Percentiles rank a stretch among this genome's conserved stretches.
These are phyloP conservation scores for Centropristis striata DNA, from an alignment of 2,113 vertebrate species.

Conservation along the genomic window DNA sequence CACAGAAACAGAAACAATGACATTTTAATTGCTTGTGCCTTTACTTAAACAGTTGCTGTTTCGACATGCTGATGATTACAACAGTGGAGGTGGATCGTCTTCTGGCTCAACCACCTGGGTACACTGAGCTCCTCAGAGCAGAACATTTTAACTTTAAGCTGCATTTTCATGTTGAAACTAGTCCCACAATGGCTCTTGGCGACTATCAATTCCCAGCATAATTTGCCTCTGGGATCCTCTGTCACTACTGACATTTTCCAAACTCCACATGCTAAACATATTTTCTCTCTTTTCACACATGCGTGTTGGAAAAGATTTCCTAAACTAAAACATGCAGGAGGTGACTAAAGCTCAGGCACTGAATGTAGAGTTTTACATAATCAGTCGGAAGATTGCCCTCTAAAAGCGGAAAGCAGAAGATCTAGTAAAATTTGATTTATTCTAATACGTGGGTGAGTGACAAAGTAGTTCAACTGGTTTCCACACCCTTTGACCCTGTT, in stretches of 20 bases:
- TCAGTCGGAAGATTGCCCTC: neutral
- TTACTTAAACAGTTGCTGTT: neutral
- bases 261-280: neutral
- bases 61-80: neutral
- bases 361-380: neutral
- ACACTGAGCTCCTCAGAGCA: neutral
- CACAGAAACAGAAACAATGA: neutral
- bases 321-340: neutral
- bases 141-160: no score
- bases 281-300: neutral
- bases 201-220: neutral
- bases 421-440: neutral
- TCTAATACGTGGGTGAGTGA: neutral
- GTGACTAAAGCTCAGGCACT: neutral
- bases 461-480: constrained; percentile 17
- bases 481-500: neutral
- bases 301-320: neutral
- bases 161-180: neutral
- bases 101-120: neutral
- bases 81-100: neutral
- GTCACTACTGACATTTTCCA: neutral
- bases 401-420: neutral
- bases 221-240: neutral
- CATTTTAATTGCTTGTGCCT: neutral
- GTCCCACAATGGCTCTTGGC: neutral